Percentiles rank a stretch among this genome's conserved stretches.
Evolutionary conservation across 1,140 invertebrate genomes (phyloP).

Genomic region (Vanessa tameamea): DNA sequence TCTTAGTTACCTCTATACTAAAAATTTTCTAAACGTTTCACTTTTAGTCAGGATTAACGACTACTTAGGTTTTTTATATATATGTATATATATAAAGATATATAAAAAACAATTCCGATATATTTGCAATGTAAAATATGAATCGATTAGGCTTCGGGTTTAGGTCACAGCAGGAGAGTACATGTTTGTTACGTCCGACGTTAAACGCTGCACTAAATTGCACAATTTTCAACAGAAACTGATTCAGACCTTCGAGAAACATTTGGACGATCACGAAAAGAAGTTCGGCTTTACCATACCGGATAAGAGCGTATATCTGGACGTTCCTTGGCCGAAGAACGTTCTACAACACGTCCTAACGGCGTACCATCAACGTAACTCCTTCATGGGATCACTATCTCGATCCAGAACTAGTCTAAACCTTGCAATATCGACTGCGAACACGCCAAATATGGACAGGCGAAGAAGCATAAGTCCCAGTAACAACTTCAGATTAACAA

Average conservation of each 20-base stretch:
- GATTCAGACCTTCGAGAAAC: constrained; percentile 63
- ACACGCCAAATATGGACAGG: constrained; percentile 57
- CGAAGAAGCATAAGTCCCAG: constrained; percentile 59
- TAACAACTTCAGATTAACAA: constrained; percentile 41
- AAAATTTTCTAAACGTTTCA: too few relatives aligned
- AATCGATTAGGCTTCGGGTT: background rate
- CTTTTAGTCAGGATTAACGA: too few relatives aligned
- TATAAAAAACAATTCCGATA: background rate
- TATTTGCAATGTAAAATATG: background rate
- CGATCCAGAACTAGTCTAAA: constrained; percentile 80
- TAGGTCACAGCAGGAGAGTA: constrained; percentile 23
- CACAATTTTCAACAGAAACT: constrained; percentile 61
- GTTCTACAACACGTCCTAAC: constrained; percentile 76
- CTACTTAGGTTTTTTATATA: too few relatives aligned
- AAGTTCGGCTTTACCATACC: constrained; percentile 75
- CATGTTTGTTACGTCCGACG: constrained; percentile 58
- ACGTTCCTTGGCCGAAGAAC: constrained; percentile 77
- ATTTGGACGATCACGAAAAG: constrained; percentile 79
- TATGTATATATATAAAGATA: too few relatives aligned
- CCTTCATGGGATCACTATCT: constrained; percentile 79
- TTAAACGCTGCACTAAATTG: constrained; percentile 42
- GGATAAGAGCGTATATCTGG: constrained; percentile 66
- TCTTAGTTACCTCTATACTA: too few relatives aligned
- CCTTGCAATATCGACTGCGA: constrained; percentile 49
- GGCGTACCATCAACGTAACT: constrained; percentile 74